These are phyloP conservation scores for Rhodinocichla rosea DNA, from an alignment of 2,113 vertebrate species.

Conservation along the genomic window DNA sequence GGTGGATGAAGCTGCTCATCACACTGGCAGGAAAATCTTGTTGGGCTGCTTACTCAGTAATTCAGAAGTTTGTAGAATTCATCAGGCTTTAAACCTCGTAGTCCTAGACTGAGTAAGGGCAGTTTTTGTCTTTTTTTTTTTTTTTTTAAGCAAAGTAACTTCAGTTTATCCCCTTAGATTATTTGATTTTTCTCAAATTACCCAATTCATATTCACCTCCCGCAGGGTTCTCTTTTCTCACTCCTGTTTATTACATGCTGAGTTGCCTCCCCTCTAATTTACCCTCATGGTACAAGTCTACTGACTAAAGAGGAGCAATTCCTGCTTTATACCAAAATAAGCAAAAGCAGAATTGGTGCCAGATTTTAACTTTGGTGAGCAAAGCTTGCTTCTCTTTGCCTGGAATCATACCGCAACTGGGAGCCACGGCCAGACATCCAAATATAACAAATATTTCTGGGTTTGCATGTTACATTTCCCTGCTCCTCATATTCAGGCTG, in stretches of 20 bases:
- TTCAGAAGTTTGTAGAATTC: neutral
- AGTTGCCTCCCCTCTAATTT: slow-evolving; percentile 7
- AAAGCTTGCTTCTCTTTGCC: neutral
- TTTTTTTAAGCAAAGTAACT: neutral
- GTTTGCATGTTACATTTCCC: neutral
- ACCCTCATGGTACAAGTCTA: neutral
- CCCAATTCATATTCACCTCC: neutral
- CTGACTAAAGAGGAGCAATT: slow-evolving; percentile 15
- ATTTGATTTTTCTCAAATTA: slow-evolving; percentile 32
- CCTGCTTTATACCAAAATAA: slow-evolving; percentile 37
- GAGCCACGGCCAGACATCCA: neutral
- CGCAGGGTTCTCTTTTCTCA: neutral
- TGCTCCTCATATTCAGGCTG: neutral
- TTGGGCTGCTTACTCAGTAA: neutral
- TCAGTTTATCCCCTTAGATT: neutral
- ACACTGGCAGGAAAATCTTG: neutral
- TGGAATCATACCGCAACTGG: slow-evolving; percentile 10
- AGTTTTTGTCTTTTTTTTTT: neutral
- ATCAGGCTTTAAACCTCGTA: neutral
- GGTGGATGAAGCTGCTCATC: neutral
- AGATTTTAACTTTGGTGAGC: neutral
- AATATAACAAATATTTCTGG: slow-evolving; percentile 30
- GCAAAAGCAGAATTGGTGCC: neutral
- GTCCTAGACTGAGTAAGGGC: neutral
- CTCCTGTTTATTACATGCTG: neutral